Evolutionary conservation across 2,113 vertebrate species (phyloP).

Genomic region (Xiphorhynchus elegans): DNA sequence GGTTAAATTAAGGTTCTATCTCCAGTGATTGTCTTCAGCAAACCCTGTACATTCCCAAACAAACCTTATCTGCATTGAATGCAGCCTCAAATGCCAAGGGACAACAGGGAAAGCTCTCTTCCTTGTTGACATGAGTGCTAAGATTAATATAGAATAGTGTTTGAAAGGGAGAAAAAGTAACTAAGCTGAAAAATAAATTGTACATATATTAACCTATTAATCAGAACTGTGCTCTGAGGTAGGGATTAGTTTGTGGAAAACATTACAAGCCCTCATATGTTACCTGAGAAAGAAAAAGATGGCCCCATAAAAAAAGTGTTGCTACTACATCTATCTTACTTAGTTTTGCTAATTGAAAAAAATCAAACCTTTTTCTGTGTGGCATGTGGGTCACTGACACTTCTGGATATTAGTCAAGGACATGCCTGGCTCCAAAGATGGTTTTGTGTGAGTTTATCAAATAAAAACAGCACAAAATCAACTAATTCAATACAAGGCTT

Average conservation of each 20-base stretch:
- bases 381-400: not conserved
- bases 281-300: not conserved
- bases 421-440: not conserved
- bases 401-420: not conserved
- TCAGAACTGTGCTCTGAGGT: not conserved
- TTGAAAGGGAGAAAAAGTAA: slow-evolving; percentile 46
- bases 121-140: not conserved
- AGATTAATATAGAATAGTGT: slow-evolving; percentile 22
- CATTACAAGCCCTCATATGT: not conserved
- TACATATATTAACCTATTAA: slow-evolving; percentile 36
- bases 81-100: slow-evolving; percentile 22
- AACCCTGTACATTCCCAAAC: slow-evolving; percentile 52
- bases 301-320: not conserved
- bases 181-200: slow-evolving; percentile 41
- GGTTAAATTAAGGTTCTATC: slow-evolving; percentile 77
- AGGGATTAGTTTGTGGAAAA: not conserved
- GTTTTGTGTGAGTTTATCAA: not conserved
- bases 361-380: not conserved
- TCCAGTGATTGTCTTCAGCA: slow-evolving; percentile 71
- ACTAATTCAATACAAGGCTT: not conserved
- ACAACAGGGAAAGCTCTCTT: slow-evolving; percentile 23
- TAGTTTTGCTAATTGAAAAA: not conserved
- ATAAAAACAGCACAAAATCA: not conserved
- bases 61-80: slow-evolving; percentile 68
- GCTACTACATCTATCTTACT: not conserved